A percentile compares a stretch with the other conserved stretches of the same genome.
Evolutionary conservation across 2,888 invertebrate species (phyloP).

Genomic region (Serrognathus titanus): DNA sequence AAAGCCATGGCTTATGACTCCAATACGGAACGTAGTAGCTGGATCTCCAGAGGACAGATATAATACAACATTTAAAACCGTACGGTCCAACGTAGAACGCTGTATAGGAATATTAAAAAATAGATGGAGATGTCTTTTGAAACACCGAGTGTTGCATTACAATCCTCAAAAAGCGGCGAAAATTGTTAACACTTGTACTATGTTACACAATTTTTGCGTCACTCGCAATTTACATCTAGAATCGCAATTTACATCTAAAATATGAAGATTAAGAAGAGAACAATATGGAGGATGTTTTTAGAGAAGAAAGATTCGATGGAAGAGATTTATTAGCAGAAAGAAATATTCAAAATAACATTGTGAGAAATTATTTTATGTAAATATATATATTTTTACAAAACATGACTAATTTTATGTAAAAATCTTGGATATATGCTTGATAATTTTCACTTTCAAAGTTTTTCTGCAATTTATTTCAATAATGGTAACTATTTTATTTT

Average conservation of each 20-base stretch:
- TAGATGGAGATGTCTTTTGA: background rate
- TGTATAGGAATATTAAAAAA: slow-evolving; percentile 23
- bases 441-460: too few relatives aligned
- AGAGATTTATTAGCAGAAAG: too few relatives aligned
- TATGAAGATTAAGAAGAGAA: background rate
- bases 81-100: slow-evolving; percentile 26
- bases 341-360: too few relatives aligned
- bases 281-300: too few relatives aligned
- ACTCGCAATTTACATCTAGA: background rate
- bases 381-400: too few relatives aligned
- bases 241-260: background rate
- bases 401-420: too few relatives aligned
- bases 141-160: slow-evolving; percentile 1
- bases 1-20: background rate
- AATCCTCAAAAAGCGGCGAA: slow-evolving; percentile 2
- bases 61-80: slow-evolving; percentile 17
- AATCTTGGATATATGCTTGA: too few relatives aligned
- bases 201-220: background rate
- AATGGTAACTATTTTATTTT: too few relatives aligned
- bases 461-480: too few relatives aligned
- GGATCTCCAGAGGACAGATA: slow-evolving; percentile 21
- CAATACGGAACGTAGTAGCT: slow-evolving; percentile 6
- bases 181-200: slow-evolving; percentile 1
- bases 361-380: too few relatives aligned
- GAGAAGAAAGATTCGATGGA: too few relatives aligned